A percentile compares a stretch with the other conserved stretches of the same genome.
Conservation (phyloP, 2,888 invertebrate species). For the Sclerodermus sp. region DNA sequence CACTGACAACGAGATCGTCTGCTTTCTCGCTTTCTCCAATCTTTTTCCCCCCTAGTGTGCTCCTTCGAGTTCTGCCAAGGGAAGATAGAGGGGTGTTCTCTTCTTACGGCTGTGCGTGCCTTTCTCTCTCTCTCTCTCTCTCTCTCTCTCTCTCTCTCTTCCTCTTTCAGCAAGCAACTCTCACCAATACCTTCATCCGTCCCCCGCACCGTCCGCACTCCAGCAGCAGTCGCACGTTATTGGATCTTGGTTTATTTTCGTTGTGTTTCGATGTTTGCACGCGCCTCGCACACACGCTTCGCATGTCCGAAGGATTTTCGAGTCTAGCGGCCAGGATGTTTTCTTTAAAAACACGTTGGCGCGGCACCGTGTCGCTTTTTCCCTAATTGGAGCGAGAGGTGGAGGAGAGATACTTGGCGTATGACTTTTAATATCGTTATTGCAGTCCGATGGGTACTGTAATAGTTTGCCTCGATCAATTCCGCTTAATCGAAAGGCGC, state of each 20-base stretch:
- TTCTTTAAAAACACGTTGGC: no score
- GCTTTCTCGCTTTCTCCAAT: conserved; percentile 12
- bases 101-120: no score
- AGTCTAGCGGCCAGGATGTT: no score
- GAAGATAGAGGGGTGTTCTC: no score
- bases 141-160: conserved; percentile 5
- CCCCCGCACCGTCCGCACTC: conserved; percentile 5
- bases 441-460: no score
- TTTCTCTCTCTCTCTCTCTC: conserved; percentile 17
- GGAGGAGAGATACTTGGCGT: no score
- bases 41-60: conserved; percentile 7
- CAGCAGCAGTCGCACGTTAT: conserved; percentile 14
- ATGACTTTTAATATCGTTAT: no score
- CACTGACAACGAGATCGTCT: conserved; percentile 41
- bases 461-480: conserved; percentile 6
- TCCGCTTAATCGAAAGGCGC: conserved; percentile 15
- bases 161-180: not conserved
- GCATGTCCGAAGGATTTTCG: no score
- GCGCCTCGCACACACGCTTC: not conserved
- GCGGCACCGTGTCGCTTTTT: no score
- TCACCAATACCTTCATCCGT: conserved; percentile 13
- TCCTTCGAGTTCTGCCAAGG: no score
- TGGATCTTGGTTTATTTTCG: conserved; percentile 16
- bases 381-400: no score
- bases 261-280: conserved; percentile 16